Base-by-base conservation (phyloP, 2,888 invertebrate genomes). In the Lissonota sp. region DNA sequence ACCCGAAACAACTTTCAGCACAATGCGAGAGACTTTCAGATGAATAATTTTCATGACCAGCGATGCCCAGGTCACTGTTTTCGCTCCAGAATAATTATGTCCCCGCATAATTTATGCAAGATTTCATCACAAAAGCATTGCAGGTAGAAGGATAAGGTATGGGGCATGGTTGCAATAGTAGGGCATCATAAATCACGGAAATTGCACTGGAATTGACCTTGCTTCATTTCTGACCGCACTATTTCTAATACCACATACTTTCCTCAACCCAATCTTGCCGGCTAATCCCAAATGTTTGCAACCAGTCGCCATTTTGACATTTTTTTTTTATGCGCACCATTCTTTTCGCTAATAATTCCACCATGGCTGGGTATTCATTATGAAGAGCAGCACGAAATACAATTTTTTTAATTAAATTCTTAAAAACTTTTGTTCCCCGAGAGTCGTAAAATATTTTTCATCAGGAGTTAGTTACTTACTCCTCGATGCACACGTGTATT, bases 21-120 rank as follows among this genome's bases (percentile, higher is more conserved):
- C 79, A 69, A 73, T 79, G 73, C 62, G 67, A 67, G 79, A 63
- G 63, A 26, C 53, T 46, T 67, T 67, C 62, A 12, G 73, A 55
- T 46, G 60, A 67, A 67, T 79, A 69, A 79, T 73, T 73, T 79
- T 79, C 60, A 72, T 63, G 67, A 39, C 72, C 73, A 69, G 55
- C 49, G 58, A 26, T 26, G 26, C 57, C 46, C 16, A 49, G 42
- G 58, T 49, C 60, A 39, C 26, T 71, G n/a, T 71, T 58, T 42
- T 12, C 37, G n/a, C 71, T 67, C 60, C 26, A 14, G 37, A 44
- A 49, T 60, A 71, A 77, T 60, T 73, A 39, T 44, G 16, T 53
- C 55, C 53, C n/a, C 16, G 66, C 62, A 66, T 78, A 58, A 67
- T 78, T 66, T 78, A 58, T 55, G 60, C 42, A 14, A n/a, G 16